Base-by-base conservation (phyloP, 1,140 invertebrate species). In the Phthorimaea operculella region DNA sequence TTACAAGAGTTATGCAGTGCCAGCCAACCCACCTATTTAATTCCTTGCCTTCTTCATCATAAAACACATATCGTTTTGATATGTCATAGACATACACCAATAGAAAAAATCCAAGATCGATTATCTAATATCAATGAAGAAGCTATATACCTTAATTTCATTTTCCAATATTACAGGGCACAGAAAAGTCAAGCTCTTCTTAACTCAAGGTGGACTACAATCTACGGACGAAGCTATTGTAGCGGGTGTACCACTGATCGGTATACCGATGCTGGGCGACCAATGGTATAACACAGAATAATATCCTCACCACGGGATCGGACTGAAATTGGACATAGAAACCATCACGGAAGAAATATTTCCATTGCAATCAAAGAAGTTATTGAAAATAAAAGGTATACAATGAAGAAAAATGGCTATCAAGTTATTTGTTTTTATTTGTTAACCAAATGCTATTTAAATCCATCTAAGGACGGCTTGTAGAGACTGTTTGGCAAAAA, bases 171-270 rank as follows among this genome's bases (percentile, higher is more conserved):
- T 33, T 55, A 12, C 48, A 50, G 86, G 64, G 15, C 88, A 90
- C 69, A 68, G 72, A 8, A 87, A 87, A 49, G 56, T 85, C 11
- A 74, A 78, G 62, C 54, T 87, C 2, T 90, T 90, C 58, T 82
- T 90, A 14, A 87, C 83, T 15, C 89, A 90, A 60, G 88, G 88
- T 55, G 88, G 89, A 5, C 74, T 84, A 52, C 81, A 87, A 51
- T 88, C 88, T 49, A 71, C 83, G 14, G 85, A 86, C 52, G 89
- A 90, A 65, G 84, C 87, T 0, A 70, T 88, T 2, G 78, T 85
- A 54, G 67, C 78, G 57, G 83, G 78, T 16, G 82, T 88, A 10
- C 89, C 89, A 1, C 55, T 90, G 12, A 55, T 90, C 6, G 79
- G 70, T n/a, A 63, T 77, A 14, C 70, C 74, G 5, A 68, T 73